Base-by-base conservation (phyloP, 1,140 invertebrate species). In the Mercenaria mercenaria region DNA sequence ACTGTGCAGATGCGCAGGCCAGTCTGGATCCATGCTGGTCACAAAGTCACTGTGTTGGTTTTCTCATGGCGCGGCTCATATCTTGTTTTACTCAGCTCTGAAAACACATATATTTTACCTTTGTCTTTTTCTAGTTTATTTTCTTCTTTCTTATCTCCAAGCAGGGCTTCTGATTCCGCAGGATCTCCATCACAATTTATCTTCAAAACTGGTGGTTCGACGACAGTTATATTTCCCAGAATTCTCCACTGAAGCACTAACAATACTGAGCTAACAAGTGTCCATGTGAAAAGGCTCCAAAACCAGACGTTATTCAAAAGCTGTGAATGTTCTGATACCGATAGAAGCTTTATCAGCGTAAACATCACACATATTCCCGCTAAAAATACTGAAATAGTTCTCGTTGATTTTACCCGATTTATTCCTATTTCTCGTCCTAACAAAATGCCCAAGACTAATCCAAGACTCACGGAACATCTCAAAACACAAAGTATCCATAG, bases 271-370 rank as follows among this genome's bases (percentile, higher is more conserved):
- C 84, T 50, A 20, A 77, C 15, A 1, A 88, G 2, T 6, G 80
- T 80, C 86, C 86, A 91, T 23, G 32, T 10, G 56, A 91, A 85
- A 74, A 89, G 34, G 4, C 18, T 59, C 90, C 90, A 91, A 41
- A 91, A 88, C 90, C 90, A 91, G 0, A 11, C 2, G 32, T 76
- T 52, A 29, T 64, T 23, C 50, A 89, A 61, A 39, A 89, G 67
- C 26, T 34, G 18, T 32, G 32, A n/a, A 20, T 47, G 20, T 41
- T 91, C 90, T 0, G 90, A 76, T 13, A 89, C 52, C 15, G 43
- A 72, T 10, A 91, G 37, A 10, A 91, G 82, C 84, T 89, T 88
- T 3, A 89, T 59, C 34, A 91, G 32, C 13, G 72, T 84, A 79
- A 69, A 91, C 76, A 91, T 89, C n/a, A 26, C 52, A 6, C 72